These are phyloP conservation scores for Harpalus rufipes DNA, from an alignment of 2,888 invertebrate genomes.

Conservation along the genomic window DNA sequence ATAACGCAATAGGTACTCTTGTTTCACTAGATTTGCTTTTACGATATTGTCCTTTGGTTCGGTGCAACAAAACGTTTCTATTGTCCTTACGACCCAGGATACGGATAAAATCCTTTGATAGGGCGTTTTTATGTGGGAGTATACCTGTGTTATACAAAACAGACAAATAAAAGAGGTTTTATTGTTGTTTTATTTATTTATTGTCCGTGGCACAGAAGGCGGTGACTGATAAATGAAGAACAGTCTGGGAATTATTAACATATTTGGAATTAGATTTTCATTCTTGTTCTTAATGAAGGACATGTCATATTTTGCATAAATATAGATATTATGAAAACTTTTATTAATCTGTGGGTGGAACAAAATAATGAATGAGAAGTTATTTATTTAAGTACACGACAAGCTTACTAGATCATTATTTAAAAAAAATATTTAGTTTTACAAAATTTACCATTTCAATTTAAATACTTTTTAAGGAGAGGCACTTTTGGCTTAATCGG, in stretches of 20 bases:
- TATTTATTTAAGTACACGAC: no score
- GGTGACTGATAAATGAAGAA: background rate
- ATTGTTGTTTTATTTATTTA: background rate
- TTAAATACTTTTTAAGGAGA: no score
- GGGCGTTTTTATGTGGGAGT: background rate
- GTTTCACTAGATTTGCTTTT: conserved; percentile 32
- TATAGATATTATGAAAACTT: background rate
- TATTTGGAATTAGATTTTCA: background rate
- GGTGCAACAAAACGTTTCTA: background rate
- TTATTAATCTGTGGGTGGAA: background rate
- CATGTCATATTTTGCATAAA: background rate
- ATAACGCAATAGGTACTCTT: conserved; percentile 7
- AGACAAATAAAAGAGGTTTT: background rate
- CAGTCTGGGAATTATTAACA: background rate
- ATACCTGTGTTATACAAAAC: background rate
- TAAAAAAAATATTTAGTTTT: no score
- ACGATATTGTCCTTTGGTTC: conserved; percentile 8
- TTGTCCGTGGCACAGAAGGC: background rate
- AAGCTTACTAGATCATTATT: no score
- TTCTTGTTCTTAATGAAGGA: background rate
- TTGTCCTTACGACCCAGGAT: background rate
- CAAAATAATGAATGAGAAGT: no score
- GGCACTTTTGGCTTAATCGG: no score
- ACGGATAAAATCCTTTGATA: background rate
- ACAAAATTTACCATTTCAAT: no score